Percentiles rank a stretch among this genome's conserved stretches.
Evolutionary conservation across 2,113 vertebrate genomes (phyloP).

Genomic region (Corynorhinus townsendii): DNA sequence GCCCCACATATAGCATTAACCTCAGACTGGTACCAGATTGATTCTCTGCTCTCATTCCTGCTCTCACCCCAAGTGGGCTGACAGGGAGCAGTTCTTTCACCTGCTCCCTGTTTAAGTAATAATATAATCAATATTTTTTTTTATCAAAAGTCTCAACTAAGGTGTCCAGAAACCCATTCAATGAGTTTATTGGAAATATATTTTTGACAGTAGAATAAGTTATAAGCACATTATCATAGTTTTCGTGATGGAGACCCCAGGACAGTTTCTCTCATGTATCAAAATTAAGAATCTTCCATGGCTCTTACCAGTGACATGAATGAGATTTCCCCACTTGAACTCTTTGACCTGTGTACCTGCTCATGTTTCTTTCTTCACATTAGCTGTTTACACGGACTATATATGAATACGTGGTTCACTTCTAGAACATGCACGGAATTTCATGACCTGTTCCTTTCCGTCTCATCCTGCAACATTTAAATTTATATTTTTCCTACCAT

Average conservation of each 20-base stretch:
- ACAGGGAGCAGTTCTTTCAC: not conserved
- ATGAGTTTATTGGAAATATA: not conserved
- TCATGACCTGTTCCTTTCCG: not conserved
- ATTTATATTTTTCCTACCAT: not conserved
- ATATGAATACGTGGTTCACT: not conserved
- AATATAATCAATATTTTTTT: not conserved
- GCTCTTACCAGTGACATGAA: not conserved
- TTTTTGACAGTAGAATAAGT: not conserved
- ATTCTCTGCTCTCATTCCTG: not conserved
- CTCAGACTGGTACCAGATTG: not conserved
- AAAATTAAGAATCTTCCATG: not conserved
- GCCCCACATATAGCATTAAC: too few relatives aligned
- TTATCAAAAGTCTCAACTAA: not conserved
- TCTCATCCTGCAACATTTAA: not conserved
- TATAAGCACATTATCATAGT: not conserved
- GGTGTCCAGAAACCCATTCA: not conserved
- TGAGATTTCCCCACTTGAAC: not conserved
- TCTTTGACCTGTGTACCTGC: not conserved
- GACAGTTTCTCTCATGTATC: not conserved
- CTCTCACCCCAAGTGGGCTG: not conserved
- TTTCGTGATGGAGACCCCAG: not conserved
- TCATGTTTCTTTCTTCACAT: not conserved
- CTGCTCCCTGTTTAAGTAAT: not conserved
- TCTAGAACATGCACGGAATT: accelerated
- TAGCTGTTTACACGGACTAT: not conserved